phyloP scores from a whole-genome alignment of 2,888 invertebrate species.

The Nomada goodeniana region DNA sequence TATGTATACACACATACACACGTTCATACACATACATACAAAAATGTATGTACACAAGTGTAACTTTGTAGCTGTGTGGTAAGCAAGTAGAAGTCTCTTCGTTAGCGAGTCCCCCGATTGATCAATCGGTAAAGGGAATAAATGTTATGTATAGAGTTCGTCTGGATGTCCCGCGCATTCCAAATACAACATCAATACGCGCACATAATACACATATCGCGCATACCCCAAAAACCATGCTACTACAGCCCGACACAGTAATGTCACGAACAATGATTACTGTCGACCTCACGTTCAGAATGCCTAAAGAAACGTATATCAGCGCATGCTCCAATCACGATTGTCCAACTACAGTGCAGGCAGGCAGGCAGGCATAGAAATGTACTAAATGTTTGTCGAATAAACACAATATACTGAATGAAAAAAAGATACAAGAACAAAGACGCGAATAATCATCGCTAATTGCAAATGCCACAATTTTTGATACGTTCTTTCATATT shows the following conservation, averaged over 20 bases:
- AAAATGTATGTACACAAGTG: conserved; percentile 25
- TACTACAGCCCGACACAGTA: conserved; percentile 31
- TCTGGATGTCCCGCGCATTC: conserved; percentile 33
- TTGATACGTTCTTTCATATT: not conserved
- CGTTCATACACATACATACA: not conserved
- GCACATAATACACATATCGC: conserved; percentile 37
- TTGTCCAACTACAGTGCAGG: conserved; percentile 50
- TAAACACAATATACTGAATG: conserved; percentile 28
- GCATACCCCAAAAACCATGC: conserved; percentile 6
- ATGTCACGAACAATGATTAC: conserved; percentile 58
- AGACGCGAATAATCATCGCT: not conserved
- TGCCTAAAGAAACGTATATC: conserved; percentile 54
- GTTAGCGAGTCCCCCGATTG: conserved; percentile 54
- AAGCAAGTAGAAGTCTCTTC: conserved; percentile 41
- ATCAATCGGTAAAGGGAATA: conserved; percentile 52
- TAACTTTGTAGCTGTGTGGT: conserved; percentile 34
- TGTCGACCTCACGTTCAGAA: conserved; percentile 51
- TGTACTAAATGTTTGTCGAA: conserved; percentile 35
- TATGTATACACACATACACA: conserved; percentile 19
- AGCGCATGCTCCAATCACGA: conserved; percentile 68
- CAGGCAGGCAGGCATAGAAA: conserved; percentile 54
- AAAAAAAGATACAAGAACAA: not conserved
- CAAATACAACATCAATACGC: conserved; percentile 31
- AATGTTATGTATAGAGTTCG: conserved; percentile 34
- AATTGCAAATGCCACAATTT: not conserved